A percentile compares a stretch with the other conserved stretches of the same genome.
These are phyloP conservation scores for Crypturellus tataupa DNA, from an alignment of 2,797 vertebrate genomes.

Conservation along the genomic window DNA sequence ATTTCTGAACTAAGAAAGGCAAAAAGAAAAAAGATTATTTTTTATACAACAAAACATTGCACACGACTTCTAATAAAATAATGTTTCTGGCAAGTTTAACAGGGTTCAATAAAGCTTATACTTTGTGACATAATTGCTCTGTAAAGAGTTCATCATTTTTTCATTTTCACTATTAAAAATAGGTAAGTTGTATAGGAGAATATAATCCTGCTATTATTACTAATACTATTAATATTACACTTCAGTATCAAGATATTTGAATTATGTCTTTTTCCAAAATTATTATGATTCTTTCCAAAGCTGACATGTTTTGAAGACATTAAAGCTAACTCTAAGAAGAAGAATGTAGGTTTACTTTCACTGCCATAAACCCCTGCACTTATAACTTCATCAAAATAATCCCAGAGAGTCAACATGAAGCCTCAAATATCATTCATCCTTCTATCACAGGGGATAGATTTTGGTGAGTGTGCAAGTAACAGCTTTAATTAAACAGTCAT, in stretches of 20 bases:
- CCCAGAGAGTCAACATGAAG: background rate
- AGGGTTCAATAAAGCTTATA: constrained; percentile 25
- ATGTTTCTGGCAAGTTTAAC: constrained; percentile 55
- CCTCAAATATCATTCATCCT: background rate
- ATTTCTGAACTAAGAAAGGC: constrained; percentile 58
- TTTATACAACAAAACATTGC: constrained; percentile 34
- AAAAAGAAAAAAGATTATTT: constrained; percentile 27
- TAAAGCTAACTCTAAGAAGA: background rate
- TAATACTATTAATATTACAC: background rate
- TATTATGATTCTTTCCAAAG: background rate
- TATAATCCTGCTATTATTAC: too few species aligned
- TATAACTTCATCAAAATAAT: background rate
- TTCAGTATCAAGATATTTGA: background rate
- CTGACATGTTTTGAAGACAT: background rate
- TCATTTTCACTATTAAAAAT: background rate
- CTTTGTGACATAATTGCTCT: background rate
- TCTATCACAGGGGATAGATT: background rate
- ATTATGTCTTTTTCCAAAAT: background rate
- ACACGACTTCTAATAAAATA: constrained; percentile 35
- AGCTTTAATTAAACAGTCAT: background rate
- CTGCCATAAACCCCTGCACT: background rate
- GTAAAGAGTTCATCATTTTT: background rate
- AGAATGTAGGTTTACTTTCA: background rate
- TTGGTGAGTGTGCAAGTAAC: background rate
- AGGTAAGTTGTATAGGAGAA: background rate